A percentile compares a stretch with the other conserved stretches of the same genome.
Evolutionary conservation across 2,797 vertebrate genomes (phyloP).

Genomic region (Lithobates pipiens): DNA sequence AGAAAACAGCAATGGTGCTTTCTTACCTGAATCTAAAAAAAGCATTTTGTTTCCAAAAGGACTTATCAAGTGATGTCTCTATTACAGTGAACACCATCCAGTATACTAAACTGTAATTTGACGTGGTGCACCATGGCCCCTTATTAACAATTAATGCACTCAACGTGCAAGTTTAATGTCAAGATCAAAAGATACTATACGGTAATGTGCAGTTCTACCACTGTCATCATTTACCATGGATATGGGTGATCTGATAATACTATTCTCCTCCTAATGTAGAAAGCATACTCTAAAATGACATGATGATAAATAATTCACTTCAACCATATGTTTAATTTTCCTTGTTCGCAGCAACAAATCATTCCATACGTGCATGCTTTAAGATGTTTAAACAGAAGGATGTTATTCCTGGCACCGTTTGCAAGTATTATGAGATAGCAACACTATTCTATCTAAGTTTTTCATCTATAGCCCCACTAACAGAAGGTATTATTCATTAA

Average conservation of each 20-base stretch:
- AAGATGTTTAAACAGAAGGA: constrained; percentile 23
- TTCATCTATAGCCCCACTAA: background rate
- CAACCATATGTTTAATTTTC: constrained; percentile 22
- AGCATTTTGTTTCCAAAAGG: background rate
- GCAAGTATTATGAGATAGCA: background rate
- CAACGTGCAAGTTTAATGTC: constrained; percentile 20
- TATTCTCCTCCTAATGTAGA: background rate
- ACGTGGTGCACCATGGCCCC: background rate
- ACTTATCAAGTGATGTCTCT: background rate
- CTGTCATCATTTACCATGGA: background rate
- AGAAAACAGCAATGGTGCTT: too few relatives aligned
- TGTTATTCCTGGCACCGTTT: constrained; percentile 19
- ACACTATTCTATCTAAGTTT: background rate
- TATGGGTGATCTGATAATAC: background rate
- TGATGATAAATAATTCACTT: constrained; percentile 16
- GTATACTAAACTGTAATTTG: background rate
- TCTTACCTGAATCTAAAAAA: background rate
- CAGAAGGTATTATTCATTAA: background rate
- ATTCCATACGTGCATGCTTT: background rate
- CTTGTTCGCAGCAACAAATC: background rate
- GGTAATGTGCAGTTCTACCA: background rate
- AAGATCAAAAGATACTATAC: constrained; percentile 9
- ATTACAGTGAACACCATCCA: background rate
- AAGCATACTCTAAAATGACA: background rate
- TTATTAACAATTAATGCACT: constrained; percentile 13